These are phyloP conservation scores for Perca fluviatilis DNA, from an alignment of 2,113 vertebrate species.

Conservation along the genomic window DNA sequence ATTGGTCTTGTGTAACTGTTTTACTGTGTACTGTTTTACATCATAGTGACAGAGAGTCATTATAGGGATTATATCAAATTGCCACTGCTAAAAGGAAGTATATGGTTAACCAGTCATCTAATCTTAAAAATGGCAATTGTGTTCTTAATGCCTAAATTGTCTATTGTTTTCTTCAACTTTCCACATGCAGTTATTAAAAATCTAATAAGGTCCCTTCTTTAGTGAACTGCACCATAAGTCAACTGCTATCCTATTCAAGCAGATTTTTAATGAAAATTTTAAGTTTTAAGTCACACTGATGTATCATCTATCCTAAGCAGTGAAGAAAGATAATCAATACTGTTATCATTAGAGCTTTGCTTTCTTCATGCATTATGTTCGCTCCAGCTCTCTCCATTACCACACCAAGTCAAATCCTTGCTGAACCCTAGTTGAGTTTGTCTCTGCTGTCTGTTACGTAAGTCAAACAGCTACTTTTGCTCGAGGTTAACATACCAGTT, in stretches of 20 bases:
- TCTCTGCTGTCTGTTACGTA: constrained; percentile 42
- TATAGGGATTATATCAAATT: not conserved
- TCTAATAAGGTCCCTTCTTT: not conserved
- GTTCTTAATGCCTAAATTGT: not conserved
- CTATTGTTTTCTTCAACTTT: not conserved
- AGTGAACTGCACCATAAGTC: not conserved
- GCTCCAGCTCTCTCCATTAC: not conserved
- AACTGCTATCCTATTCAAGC: not conserved
- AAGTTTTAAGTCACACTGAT: constrained; percentile 1
- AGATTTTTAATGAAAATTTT: not conserved
- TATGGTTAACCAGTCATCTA: not conserved
- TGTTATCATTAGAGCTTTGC: constrained; percentile 4
- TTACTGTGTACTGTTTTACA: not conserved
- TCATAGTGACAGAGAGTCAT: not conserved
- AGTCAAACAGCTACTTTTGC: constrained; percentile 42
- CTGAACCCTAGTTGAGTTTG: constrained; percentile 20
- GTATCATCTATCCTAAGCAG: constrained; percentile 9
- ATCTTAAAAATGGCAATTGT: not conserved
- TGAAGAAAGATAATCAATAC: constrained; percentile 22
- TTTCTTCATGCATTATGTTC: constrained; percentile 5
- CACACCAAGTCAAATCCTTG: constrained; percentile 6
- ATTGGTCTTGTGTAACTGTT: not conserved
- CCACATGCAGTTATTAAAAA: not conserved
- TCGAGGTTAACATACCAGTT: constrained; percentile 36
- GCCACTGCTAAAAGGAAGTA: not conserved